Evolutionary conservation across 2,113 vertebrate species (phyloP), one percentile per base, ranked within the genome.

Genomic region (Lichenostomus cassidix): DNA sequence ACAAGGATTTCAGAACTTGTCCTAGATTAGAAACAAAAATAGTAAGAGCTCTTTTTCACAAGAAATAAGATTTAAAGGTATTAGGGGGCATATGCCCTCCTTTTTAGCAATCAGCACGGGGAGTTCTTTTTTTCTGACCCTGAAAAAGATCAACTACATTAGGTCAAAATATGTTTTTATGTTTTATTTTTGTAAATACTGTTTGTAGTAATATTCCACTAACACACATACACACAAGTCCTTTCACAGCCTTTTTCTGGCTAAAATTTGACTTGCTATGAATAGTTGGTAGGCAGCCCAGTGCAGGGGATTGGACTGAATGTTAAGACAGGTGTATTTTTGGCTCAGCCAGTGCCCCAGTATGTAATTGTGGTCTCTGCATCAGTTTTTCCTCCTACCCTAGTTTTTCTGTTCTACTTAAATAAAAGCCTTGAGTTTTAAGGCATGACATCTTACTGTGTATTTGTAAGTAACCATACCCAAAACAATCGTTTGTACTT

Each of bases 1-100:
- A 92, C 68, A 96, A 90, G 90, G 92, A 95, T 96, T 97, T 97
- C 76, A 95, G 95, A 95, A 96, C 95, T 94, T 95, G 95, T 73
- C 87, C 93, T 93, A 95, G 83, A 95, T 94, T 83, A 94, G 95
- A 88, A 96, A 90, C 86, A 90, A 96, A 96, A 96, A 95, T 94
- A 96, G 94, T 90, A 94, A 92, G 80, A 83, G 52, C 79, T 95
- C 76, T n/a, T 92, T 95, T 92, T 83, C 73, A 81, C 49, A 70
- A 94, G 90, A 93, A 96, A 94, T 49, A 92, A 92, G 80, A 89
- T 94, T 94, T 94, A 56, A 83, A 92, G 35, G 80, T 95, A 89
- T 94, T 96, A 92, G 80, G 76, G 90, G 95, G 71, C 47, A 90
- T 90, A 90, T 90, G 86, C 91, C 68, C 86, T 96, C 80, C 87